Conservation (phyloP, 2,113 vertebrate genomes). For the Colius striatus region DNA sequence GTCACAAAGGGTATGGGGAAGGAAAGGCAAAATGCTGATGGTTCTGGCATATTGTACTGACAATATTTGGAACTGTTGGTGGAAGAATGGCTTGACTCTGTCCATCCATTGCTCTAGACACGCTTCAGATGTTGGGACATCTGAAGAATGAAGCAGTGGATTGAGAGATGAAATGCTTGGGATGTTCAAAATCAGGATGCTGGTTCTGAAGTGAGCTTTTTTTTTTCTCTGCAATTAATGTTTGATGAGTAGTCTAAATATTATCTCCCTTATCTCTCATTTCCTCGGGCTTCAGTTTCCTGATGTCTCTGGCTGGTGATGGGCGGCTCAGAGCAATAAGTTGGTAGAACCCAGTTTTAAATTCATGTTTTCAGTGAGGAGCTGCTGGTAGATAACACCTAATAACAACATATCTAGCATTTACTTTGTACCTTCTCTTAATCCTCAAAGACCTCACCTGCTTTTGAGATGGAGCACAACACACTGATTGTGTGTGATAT, state of each 20-base stretch:
- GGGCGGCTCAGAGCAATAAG: neutral
- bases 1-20: neutral
- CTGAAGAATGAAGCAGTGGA: neutral
- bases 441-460: constrained; percentile 5
- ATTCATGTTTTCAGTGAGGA: neutral
- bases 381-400: neutral
- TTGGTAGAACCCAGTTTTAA: neutral
- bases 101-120: neutral
- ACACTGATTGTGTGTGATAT: neutral
- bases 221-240: neutral
- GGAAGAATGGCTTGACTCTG: neutral
- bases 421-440: constrained; percentile 21
- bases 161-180: neutral
- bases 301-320: neutral
- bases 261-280: neutral
- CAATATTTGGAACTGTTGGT: neutral
- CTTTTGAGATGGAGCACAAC: neutral
- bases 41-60: neutral
- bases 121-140: neutral
- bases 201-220: neutral
- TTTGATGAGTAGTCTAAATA: neutral
- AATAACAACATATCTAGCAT: neutral
- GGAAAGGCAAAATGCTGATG: neutral
- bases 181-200: neutral
- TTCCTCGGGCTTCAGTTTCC: neutral